Evolutionary conservation across 1,140 invertebrate species (phyloP), one percentile per base, ranked within the genome.

Genomic region (Probaryconus sp.): DNA sequence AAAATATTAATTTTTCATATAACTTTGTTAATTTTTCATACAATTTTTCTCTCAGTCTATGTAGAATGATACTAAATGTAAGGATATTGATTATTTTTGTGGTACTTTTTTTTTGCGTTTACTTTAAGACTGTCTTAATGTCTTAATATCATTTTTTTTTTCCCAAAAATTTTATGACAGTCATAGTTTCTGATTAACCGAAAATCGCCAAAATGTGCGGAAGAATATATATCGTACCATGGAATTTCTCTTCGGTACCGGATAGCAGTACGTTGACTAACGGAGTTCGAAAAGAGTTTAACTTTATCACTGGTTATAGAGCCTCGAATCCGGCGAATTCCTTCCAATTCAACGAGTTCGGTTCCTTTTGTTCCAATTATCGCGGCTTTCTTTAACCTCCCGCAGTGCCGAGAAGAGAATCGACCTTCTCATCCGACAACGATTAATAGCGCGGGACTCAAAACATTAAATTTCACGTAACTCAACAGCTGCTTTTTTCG

Each of bases 361-460:
- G 78, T 63, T 80, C 77, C 73, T 77, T 80, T 80, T 80, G 79
- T 81, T 81, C 75, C 74, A 81, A 80, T 81, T 81, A 80, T 81
- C 77, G 70, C 77, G 55, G 64, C 64, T 67, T 70, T 67, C 72
- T 53, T 56, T 64, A 60, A 58, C 51, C 69, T 47, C 45, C 26
- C 18, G 21, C 10, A 26, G 42, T 63, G 45, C 69, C 56, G 53
- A 79, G 65, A n/a, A n/a, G 69, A 61, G 77, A 79, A 78, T 78
- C 76, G 72, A 79, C 56, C 72, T 72, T 71, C 72, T 65, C n/a
- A n/a, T 20, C 72, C 64, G 63, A 33, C 63, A 77, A 64, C 76
- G 76, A 75, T 79, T 79, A 78, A 78, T 77, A 67, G 69, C 65
- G 65, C 69, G 40, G 38, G 63, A 76, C 42, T 75, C 40, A 48